phyloP scores from a whole-genome alignment of 2,113 vertebrate genomes.

The Apus apus region DNA sequence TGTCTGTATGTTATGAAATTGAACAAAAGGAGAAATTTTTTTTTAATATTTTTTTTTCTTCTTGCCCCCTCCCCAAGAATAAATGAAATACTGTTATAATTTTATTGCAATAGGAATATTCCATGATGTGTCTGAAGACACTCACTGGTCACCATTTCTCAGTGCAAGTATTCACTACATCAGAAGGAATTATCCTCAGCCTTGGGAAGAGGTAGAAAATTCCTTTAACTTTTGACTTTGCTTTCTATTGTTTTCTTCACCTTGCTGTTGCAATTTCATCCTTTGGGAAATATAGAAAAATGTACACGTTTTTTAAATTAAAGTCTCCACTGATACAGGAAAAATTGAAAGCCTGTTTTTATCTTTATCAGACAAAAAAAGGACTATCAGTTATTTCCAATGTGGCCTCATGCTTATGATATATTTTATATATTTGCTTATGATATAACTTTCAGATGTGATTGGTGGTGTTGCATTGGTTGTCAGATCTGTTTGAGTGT shows the following conservation, averaged over 20 bases:
- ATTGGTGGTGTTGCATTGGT: not conserved
- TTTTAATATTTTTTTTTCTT: not conserved
- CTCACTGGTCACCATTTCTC: constrained; percentile 83
- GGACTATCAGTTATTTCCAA: not conserved
- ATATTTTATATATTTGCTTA: not conserved
- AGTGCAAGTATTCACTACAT: constrained; percentile 76
- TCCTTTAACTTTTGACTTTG: not conserved
- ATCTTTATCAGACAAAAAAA: not conserved
- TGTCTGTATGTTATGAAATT: not conserved
- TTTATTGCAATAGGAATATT: constrained; percentile 65
- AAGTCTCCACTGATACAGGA: not conserved
- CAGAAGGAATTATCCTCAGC: constrained; percentile 74
- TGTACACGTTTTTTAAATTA: not conserved
- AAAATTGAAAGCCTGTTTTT: not conserved
- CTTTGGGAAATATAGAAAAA: not conserved
- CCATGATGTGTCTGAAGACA: constrained; percentile 77
- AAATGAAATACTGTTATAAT: not conserved
- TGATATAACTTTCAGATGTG: not conserved
- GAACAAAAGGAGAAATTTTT: not conserved
- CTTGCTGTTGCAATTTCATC: not conserved
- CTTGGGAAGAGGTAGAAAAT: constrained; percentile 76
- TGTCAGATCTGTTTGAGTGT: not conserved
- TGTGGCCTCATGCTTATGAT: not conserved
- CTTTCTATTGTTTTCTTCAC: not conserved
- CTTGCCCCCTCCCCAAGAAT: not conserved